Evolutionary conservation across 2,113 vertebrate genomes (phyloP).

Genomic region (Chaetorhynchus papuensis): DNA sequence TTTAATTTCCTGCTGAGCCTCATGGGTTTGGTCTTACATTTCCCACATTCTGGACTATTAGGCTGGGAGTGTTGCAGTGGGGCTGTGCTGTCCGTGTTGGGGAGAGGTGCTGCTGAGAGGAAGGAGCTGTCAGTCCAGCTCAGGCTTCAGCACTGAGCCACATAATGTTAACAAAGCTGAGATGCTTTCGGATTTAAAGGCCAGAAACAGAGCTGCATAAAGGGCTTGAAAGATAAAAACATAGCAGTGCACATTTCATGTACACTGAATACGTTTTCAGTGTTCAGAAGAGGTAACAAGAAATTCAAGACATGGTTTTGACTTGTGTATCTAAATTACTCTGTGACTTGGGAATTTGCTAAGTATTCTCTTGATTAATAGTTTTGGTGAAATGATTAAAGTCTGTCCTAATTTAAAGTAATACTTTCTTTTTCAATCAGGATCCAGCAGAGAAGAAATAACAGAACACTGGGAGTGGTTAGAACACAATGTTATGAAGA

Average conservation of each 20-base stretch:
- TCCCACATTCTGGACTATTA: background rate
- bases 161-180: background rate
- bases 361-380: background rate
- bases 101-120: background rate
- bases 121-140: background rate
- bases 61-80: background rate
- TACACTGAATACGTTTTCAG: background rate
- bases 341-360: background rate
- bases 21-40: background rate
- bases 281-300: background rate
- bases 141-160: background rate
- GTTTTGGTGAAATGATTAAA: background rate
- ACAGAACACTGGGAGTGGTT: constrained; percentile 94
- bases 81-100: background rate
- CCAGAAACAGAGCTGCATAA: background rate
- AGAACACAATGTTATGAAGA: constrained; percentile 93
- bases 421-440: constrained; percentile 64
- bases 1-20: background rate
- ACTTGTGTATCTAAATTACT: background rate
- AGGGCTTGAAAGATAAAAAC: background rate
- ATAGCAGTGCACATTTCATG: background rate
- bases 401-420: background rate
- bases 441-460: constrained; percentile 92
- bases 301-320: background rate
- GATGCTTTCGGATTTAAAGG: background rate